A percentile compares a stretch with the other conserved stretches of the same genome.
phyloP scores from a whole-genome alignment of 2,888 invertebrate genomes.

The Nymphalis polychloros region DNA sequence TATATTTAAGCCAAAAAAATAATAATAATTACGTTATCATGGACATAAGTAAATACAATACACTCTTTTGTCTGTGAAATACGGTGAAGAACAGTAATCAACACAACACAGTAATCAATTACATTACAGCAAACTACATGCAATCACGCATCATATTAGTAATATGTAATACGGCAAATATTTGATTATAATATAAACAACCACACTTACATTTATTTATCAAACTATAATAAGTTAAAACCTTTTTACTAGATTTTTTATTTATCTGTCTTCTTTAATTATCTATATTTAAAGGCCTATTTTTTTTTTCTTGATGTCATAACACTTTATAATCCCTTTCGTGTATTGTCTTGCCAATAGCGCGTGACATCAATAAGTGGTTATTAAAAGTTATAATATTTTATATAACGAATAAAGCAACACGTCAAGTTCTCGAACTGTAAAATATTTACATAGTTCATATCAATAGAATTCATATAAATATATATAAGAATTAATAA shows the following conservation, averaged over 20 bases:
- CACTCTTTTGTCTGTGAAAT: background rate
- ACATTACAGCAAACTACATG: background rate
- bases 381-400: slow-evolving; percentile 7
- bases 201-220: background rate
- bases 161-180: background rate
- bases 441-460: background rate
- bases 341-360: slow-evolving; percentile 1
- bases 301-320: no score
- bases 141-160: background rate
- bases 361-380: slow-evolving; percentile 20
- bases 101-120: background rate
- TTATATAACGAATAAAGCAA: background rate
- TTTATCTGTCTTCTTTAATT: no score
- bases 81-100: background rate
- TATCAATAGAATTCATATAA: background rate
- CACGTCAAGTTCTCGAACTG: slow-evolving; percentile 1
- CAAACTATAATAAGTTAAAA: no score
- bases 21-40: no score
- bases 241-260: no score
- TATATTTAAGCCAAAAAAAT: background rate
- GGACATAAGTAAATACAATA: no score
- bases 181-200: background rate
- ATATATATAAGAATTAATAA: background rate
- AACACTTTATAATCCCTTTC: no score
- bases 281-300: no score